Conservation (phyloP, 2,113 vertebrate genomes). For the Percina caprodes region DNA sequence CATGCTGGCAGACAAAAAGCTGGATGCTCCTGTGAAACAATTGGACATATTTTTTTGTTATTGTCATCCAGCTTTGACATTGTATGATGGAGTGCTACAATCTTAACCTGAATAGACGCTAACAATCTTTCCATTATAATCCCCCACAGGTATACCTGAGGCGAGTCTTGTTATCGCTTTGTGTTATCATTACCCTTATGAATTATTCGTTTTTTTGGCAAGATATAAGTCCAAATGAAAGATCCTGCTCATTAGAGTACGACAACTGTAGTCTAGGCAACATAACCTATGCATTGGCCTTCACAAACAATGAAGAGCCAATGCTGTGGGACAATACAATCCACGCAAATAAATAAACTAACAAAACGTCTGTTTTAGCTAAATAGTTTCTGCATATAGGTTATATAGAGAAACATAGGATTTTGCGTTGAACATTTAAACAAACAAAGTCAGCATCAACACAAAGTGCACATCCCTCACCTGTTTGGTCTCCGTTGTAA, state of each 20-base stretch:
- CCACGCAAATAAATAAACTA: not conserved
- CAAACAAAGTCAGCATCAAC: not conserved
- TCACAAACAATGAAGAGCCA: not conserved
- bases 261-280: not conserved
- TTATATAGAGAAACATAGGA: not conserved
- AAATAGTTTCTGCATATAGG: too few species aligned
- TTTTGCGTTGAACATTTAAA: not conserved
- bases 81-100: not conserved
- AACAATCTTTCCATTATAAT: not conserved
- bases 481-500: constrained; percentile 50
- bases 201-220: not conserved
- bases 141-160: not conserved
- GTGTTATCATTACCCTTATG: not conserved
- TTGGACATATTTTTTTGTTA: not conserved
- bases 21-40: constrained; percentile 47
- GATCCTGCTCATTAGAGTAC: not conserved
- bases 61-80: not conserved
- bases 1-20: constrained; percentile 11
- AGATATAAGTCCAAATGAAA: not conserved
- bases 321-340: not conserved
- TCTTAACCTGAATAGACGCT: not conserved
- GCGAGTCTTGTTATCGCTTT: not conserved
- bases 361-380: not conserved
- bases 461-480: constrained; percentile 37
- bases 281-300: not conserved